Conservation (phyloP, 2,888 invertebrate species). For the Dryocosmus kuriphilus region DNA sequence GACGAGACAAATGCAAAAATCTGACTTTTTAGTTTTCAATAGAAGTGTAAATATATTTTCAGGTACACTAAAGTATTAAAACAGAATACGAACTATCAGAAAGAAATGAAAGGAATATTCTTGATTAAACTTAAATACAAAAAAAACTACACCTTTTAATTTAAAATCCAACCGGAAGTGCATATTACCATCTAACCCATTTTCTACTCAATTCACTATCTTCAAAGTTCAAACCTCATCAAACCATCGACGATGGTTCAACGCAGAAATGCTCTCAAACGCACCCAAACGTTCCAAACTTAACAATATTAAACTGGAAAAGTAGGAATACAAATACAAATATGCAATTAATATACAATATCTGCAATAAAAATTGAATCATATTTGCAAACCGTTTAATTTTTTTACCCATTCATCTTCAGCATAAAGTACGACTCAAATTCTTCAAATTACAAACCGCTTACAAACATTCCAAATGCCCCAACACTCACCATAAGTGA, state of each 20-base stretch:
- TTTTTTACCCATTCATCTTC: background rate
- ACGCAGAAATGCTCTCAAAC: too few relatives aligned
- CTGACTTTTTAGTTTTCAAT: too few relatives aligned
- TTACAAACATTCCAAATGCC: too few relatives aligned
- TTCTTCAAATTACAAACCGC: too few relatives aligned
- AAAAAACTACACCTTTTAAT: background rate
- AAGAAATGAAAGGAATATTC: background rate
- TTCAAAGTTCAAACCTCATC: too few relatives aligned
- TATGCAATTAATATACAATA: background rate
- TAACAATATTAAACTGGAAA: background rate
- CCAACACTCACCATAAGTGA: background rate
- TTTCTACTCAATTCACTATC: background rate
- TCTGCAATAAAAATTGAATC: background rate
- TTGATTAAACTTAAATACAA: background rate
- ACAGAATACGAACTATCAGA: too few relatives aligned
- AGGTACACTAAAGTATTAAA: too few relatives aligned
- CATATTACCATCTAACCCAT: background rate
- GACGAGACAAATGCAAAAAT: too few relatives aligned
- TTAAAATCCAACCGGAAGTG: background rate
- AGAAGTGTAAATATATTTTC: too few relatives aligned
- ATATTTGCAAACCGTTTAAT: background rate
- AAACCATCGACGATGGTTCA: too few relatives aligned
- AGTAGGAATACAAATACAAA: background rate
- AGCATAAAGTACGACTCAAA: too few relatives aligned
- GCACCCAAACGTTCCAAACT: too few relatives aligned